Base-by-base conservation (phyloP, 2,888 invertebrate species). In the Entomobrya multifasciata region DNA sequence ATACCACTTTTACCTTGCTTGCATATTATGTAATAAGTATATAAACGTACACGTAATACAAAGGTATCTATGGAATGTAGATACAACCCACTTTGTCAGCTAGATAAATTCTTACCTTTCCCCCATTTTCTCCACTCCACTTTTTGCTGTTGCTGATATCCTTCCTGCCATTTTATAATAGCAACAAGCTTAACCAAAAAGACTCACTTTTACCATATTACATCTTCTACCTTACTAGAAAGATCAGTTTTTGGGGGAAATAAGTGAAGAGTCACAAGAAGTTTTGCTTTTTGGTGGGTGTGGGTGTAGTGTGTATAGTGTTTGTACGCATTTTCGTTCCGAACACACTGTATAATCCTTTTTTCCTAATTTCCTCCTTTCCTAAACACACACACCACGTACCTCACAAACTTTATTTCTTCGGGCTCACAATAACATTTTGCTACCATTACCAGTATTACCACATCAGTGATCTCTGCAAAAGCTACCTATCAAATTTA, bases 401-500 rank as follows among this genome's bases (percentile, higher is more conserved):
- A 36, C 36, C 36, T 36, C 5, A 47, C 25, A 70, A 70, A 70
- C 47, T 70, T 70, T 49, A 47, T 70, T 70, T 49, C 70, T 70
- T 70, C 70, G 25, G 70, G 70, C 70, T 49, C 47, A 47, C 70
- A 70, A 70, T 70, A 70, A 70, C 47, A 70, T 70, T 70, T 70
- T 70, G 70, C 49, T 49, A 70, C 47, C 13, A 70, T 70, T 70
- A 27, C n/a, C n/a, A n/a, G n/a, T n/a, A n/a, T n/a, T n/a, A n/a
- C 44, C 49, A 47, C 70, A 70, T 70, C 70, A 70, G 49, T n/a
- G 49, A 70, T 70, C 70, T 70, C 25, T 15, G 15, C 22, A 17
- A 47, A 20, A 49, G 20, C 27, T n/a, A 65, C 25, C 70, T 27
- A 70, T 49, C 70, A 47, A 47, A 70, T 70, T 70, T 49, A 47